These are phyloP conservation scores for Phalangium opilio DNA, from an alignment of 2,888 invertebrate species.

Conservation along the genomic window DNA sequence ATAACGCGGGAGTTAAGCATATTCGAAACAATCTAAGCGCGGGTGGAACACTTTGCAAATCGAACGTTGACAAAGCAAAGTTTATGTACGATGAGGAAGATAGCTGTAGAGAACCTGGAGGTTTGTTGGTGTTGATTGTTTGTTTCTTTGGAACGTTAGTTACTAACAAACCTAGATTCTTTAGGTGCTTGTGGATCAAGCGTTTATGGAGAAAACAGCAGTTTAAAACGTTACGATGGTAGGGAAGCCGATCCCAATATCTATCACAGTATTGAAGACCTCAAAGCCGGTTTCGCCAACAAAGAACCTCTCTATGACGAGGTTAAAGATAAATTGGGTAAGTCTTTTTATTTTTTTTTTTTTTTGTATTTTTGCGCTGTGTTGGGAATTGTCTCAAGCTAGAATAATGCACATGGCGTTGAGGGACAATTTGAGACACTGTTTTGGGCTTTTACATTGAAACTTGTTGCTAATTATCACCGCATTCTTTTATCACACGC, in stretches of 20 bases:
- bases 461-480: no score
- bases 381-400: no score
- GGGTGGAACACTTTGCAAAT: conserved; percentile 11
- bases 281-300: conserved; percentile 37
- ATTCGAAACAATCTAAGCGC: conserved; percentile 17
- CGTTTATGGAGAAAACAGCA: conserved; percentile 7
- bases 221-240: conserved; percentile 9
- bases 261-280: conserved; percentile 61
- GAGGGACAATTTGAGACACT: no score
- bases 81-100: conserved; percentile 12
- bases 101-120: background rate
- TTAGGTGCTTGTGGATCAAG: conserved; percentile 15
- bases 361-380: no score
- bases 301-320: conserved; percentile 24
- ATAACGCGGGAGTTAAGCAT: conserved; percentile 16
- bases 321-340: conserved; percentile 1
- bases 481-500: no score
- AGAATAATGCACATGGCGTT: no score
- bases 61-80: conserved; percentile 18
- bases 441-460: no score
- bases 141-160: background rate
- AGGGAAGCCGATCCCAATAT: conserved; percentile 35
- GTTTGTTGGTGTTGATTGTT: background rate
- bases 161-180: background rate
- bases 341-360: no score